Conservation (phyloP, 2,888 invertebrate genomes). For the Blomia tropicalis region DNA sequence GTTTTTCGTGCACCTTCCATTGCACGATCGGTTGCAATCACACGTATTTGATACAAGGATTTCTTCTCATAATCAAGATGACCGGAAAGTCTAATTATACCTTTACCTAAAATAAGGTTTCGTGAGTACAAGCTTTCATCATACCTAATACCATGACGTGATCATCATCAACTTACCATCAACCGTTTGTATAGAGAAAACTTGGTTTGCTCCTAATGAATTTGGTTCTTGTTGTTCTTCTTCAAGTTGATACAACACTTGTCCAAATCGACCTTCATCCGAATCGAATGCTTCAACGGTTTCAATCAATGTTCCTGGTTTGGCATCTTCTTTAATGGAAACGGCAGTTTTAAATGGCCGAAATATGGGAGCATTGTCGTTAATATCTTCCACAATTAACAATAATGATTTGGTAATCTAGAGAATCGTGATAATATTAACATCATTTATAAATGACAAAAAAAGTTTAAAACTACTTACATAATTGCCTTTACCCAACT, state of each 20-base stretch:
- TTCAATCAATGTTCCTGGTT: slow-evolving; percentile 50
- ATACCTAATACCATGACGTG: too few relatives aligned
- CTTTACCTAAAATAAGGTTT: slow-evolving; percentile 43
- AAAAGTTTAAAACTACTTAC: slow-evolving; percentile 26
- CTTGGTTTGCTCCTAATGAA: not conserved
- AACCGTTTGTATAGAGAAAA: slow-evolving; percentile 60
- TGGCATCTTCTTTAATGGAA: slow-evolving; percentile 54
- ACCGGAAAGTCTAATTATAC: slow-evolving; percentile 57
- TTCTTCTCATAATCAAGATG: slow-evolving; percentile 69
- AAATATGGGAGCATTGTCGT: slow-evolving; percentile 74
- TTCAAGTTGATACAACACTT: slow-evolving; percentile 64
- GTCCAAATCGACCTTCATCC: slow-evolving; percentile 80
- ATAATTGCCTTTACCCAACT: slow-evolving; percentile 53
- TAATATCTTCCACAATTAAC: slow-evolving; percentile 57
- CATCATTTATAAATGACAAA: not conserved
- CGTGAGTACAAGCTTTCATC: not conserved
- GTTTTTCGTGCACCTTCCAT: slow-evolving; percentile 45
- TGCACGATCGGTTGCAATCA: slow-evolving; percentile 32
- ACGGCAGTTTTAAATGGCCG: slow-evolving; percentile 67
- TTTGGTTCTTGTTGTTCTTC: slow-evolving; percentile 39
- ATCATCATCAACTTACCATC: slow-evolving; percentile 47
- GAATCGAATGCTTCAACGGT: slow-evolving; percentile 71
- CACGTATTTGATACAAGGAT: slow-evolving; percentile 58
- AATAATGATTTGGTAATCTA: slow-evolving; percentile 68
- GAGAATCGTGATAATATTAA: not conserved